Percentiles rank a stretch among this genome's conserved stretches.
Conservation (phyloP, 2,113 vertebrate genomes). For the Struthidea cinerea region DNA sequence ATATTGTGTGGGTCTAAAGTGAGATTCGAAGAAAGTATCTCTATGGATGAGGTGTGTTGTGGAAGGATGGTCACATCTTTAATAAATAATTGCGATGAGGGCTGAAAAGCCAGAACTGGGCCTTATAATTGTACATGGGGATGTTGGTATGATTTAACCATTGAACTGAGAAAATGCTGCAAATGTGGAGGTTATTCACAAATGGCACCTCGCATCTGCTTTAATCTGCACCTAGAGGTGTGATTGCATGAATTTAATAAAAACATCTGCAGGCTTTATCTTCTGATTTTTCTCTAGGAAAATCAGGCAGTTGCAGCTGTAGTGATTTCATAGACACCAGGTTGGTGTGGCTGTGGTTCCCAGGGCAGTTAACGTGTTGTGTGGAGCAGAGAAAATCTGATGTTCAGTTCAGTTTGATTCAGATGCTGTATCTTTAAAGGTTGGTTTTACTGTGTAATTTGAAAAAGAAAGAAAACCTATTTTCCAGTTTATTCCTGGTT, state of each 20-base stretch:
- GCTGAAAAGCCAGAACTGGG: background rate
- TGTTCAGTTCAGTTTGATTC: background rate
- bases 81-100: background rate
- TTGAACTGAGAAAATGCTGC: background rate
- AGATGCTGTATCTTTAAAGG: background rate
- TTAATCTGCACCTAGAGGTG: background rate
- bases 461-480: background rate
- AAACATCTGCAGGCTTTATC: background rate
- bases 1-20: background rate
- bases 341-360: background rate
- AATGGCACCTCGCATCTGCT: background rate
- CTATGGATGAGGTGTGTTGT: background rate
- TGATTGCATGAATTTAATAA: background rate
- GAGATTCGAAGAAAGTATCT: background rate
- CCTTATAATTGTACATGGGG: background rate
- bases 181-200: background rate
- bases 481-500: background rate
- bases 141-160: background rate
- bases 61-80: background rate
- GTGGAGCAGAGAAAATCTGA: background rate
- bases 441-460: background rate
- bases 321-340: background rate
- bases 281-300: background rate
- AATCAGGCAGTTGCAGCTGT: background rate
- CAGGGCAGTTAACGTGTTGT: rapidly evolving